Evolutionary conservation across 2,113 vertebrate genomes (phyloP), one percentile per base, ranked within the genome.

Genomic region (Ceyx margarethae): DNA sequence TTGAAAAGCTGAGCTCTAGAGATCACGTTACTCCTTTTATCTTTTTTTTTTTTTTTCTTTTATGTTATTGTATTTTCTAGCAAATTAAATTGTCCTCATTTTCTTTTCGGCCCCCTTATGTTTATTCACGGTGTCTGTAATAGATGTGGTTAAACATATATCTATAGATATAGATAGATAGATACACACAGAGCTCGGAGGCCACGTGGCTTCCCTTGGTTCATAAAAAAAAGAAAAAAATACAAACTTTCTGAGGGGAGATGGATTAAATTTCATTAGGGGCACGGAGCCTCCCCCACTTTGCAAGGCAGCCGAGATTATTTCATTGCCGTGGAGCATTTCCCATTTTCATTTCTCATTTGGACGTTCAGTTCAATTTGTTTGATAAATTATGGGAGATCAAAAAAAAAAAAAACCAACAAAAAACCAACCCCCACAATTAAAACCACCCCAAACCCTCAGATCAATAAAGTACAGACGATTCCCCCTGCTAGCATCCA

Each of bases 341-440:
- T 96, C 94, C 91, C 86, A 29, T 88, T 93, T 91, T 54, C 92
- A 85, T 93, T 88, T 40, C 93, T 89, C 81, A 75, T 86, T 48
- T 51, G 69, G 89, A 74, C 2, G 43, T 29, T 86, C 3, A 0
- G 13, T 84, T 81, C 89, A 37, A 93, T 96, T 95, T 67, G 81
- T 86, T 73, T 90, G 94, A 95, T 43, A 81, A 88, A 95, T 94
- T 66, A 81, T 5, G 64, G 0, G 15, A 58, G 80, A 83, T 77
- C 2, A 35, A 37, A 73, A 76, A 20, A 50, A 46, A 45, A 23
- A 10, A 5, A 11, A 22, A 17, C 28, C 54, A 35, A 12, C 15
- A 10, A 11, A 21, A 17, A 25, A 5, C 18, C 29, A 7, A 20
- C 33, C 56, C 57, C 53, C 53, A 31, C n/a, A 13, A 33, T 28